These are phyloP conservation scores for Drosophila algonquin DNA, from an alignment of 2,888 invertebrate genomes.

Conservation along the genomic window DNA sequence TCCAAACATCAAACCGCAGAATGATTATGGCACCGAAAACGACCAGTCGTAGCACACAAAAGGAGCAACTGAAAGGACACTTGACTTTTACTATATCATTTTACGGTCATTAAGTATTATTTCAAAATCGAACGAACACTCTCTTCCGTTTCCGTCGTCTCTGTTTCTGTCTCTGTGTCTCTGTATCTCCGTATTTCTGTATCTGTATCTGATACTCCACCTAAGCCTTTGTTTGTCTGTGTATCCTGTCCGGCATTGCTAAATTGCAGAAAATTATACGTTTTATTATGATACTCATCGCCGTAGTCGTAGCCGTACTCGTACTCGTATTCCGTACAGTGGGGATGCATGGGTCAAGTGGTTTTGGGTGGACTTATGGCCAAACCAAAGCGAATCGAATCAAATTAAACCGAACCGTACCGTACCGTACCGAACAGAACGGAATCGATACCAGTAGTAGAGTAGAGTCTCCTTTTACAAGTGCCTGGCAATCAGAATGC, in stretches of 20 bases:
- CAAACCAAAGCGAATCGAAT: slow-evolving; percentile 44
- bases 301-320: background rate
- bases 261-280: slow-evolving; percentile 69
- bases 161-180: no score
- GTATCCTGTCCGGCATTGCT: slow-evolving; percentile 47
- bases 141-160: slow-evolving; percentile 23
- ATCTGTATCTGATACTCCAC: slow-evolving; percentile 6
- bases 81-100: slow-evolving; percentile 69
- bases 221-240: slow-evolving; percentile 42
- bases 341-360: slow-evolving; percentile 53
- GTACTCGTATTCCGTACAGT: background rate
- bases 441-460: background rate
- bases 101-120: slow-evolving; percentile 80
- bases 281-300: slow-evolving; percentile 74
- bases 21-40: slow-evolving; percentile 59
- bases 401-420: slow-evolving; percentile 15
- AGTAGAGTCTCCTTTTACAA: slow-evolving; percentile 22
- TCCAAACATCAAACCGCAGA: slow-evolving; percentile 59
- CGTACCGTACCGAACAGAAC: slow-evolving; percentile 5
- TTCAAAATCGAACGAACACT: slow-evolving; percentile 67
- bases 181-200: background rate
- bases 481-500: slow-evolving; percentile 55
- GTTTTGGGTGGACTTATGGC: slow-evolving; percentile 77
- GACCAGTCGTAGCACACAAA: slow-evolving; percentile 24
- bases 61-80: slow-evolving; percentile 45